These are phyloP conservation scores for Himalopsyche phryganea DNA, from an alignment of 1,140 invertebrate genomes.

Conservation along the genomic window DNA sequence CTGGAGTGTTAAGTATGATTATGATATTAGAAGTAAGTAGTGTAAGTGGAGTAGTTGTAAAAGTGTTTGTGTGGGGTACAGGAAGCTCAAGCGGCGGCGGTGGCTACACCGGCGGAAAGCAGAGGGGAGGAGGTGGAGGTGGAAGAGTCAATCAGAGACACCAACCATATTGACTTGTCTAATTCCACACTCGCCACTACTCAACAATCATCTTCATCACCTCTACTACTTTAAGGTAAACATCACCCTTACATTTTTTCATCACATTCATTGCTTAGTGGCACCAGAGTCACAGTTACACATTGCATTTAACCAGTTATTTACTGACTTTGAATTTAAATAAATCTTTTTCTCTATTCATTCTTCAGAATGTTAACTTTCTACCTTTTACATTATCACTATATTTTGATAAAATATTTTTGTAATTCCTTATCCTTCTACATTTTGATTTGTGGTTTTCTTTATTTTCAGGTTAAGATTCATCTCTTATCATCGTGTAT, in stretches of 20 bases:
- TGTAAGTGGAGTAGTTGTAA: neutral
- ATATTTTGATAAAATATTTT: too few species aligned
- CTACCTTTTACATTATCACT: too few species aligned
- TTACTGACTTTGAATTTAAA: too few species aligned
- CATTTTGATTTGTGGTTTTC: too few species aligned
- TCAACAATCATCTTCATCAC: conserved; percentile 18
- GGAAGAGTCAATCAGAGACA: conserved; percentile 71
- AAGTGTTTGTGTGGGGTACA: conserved; percentile 19
- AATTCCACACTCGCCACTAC: neutral
- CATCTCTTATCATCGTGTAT: conserved; percentile 34
- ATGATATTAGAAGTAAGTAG: neutral
- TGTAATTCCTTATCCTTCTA: too few species aligned
- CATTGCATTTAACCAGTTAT: too few species aligned
- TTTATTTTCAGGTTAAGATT: conserved; percentile 34
- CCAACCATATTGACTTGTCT: conserved; percentile 66
- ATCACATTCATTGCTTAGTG: conserved; percentile 5
- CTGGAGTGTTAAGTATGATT: neutral
- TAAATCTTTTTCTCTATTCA: too few species aligned
- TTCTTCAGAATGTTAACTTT: too few species aligned
- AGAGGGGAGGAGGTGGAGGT: conserved; percentile 61
- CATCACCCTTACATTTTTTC: neutral
- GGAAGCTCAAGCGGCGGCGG: conserved; percentile 47
- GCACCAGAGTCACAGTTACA: too few species aligned
- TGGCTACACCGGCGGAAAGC: conserved; percentile 61
- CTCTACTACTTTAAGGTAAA: conserved; percentile 22